A percentile compares a stretch with the other conserved stretches of the same genome.
Conservation (phyloP, 2,797 vertebrate genomes). For the Avahi laniger region DNA sequence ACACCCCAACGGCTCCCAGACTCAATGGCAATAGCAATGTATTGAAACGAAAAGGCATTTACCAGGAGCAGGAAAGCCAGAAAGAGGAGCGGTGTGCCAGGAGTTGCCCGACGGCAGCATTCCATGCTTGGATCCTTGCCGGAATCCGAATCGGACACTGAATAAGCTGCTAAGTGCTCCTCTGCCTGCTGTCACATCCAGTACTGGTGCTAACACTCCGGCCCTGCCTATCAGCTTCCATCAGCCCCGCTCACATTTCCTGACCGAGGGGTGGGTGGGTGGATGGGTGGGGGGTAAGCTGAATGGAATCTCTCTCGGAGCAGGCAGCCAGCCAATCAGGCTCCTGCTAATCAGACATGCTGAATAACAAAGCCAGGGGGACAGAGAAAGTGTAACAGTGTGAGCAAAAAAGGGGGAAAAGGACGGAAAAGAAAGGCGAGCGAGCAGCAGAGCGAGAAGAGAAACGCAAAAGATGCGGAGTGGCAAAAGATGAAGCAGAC, state of each 20-base stretch:
- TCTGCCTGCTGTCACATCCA: constrained; percentile 84
- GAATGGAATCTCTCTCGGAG: constrained; percentile 85
- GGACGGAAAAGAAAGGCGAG: constrained; percentile 33
- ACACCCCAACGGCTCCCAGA: constrained; percentile 49
- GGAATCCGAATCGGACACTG: constrained; percentile 65
- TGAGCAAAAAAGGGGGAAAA: constrained; percentile 68
- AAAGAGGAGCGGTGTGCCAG: constrained; percentile 86
- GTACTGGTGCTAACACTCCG: constrained; percentile 74
- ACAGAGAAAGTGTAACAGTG: constrained; percentile 68
- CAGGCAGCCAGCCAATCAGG: constrained; percentile 89
- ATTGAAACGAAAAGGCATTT: constrained; percentile 79
- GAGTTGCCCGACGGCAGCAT: constrained; percentile 82
- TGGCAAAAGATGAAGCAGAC: constrained; percentile 1
- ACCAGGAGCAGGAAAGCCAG: constrained; percentile 91
- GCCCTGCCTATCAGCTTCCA: constrained; percentile 80
- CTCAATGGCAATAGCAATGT: not conserved
- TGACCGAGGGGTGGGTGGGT: constrained; percentile 80
- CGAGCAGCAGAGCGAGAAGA: not conserved
- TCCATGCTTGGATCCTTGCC: constrained; percentile 87
- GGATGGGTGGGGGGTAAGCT: constrained; percentile 79
- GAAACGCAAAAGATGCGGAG: constrained; percentile 67
- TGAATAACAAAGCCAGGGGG: constrained; percentile 87
- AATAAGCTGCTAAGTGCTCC: constrained; percentile 61
- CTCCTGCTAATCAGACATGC: constrained; percentile 87
- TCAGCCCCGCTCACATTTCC: constrained; percentile 83